Percentiles rank a stretch among this genome's conserved stretches.
These are phyloP conservation scores for Epiblema foenella DNA, from an alignment of 2,888 invertebrate species.

Conservation along the genomic window DNA sequence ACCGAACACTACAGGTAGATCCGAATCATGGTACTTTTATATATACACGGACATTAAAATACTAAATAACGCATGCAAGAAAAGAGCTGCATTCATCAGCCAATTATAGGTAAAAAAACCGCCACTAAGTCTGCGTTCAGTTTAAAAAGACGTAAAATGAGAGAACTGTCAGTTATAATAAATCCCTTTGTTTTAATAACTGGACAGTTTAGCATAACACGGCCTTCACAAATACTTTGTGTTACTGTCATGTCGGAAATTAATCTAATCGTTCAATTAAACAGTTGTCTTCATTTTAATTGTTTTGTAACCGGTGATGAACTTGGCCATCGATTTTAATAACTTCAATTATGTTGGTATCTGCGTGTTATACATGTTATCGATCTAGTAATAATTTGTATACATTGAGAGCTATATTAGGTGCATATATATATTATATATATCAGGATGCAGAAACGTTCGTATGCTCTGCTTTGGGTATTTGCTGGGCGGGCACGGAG, in stretches of 20 bases:
- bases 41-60: neutral
- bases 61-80: neutral
- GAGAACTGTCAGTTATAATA: neutral
- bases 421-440: too few species aligned
- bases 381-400: slow-evolving; percentile 26
- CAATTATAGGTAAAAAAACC: slow-evolving; percentile 6
- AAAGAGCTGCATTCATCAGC: neutral
- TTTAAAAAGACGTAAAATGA: slow-evolving; percentile 4
- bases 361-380: neutral
- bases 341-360: slow-evolving; percentile 18
- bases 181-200: neutral
- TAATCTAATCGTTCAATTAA: slow-evolving; percentile 42
- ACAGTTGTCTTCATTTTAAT: slow-evolving; percentile 32
- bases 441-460: too few species aligned
- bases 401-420: slow-evolving; percentile 24
- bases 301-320: slow-evolving; percentile 39
- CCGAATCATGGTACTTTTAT: neutral
- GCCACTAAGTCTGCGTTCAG: neutral
- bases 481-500: slow-evolving; percentile 92
- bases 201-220: neutral
- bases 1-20: neutral
- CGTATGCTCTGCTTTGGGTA: too few species aligned
- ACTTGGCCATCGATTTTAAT: slow-evolving; percentile 39
- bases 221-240: slow-evolving; percentile 30
- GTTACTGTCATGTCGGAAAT: slow-evolving; percentile 37